phyloP scores from a whole-genome alignment of 1,140 invertebrate species.

The Frieseomelitta varia region DNA sequence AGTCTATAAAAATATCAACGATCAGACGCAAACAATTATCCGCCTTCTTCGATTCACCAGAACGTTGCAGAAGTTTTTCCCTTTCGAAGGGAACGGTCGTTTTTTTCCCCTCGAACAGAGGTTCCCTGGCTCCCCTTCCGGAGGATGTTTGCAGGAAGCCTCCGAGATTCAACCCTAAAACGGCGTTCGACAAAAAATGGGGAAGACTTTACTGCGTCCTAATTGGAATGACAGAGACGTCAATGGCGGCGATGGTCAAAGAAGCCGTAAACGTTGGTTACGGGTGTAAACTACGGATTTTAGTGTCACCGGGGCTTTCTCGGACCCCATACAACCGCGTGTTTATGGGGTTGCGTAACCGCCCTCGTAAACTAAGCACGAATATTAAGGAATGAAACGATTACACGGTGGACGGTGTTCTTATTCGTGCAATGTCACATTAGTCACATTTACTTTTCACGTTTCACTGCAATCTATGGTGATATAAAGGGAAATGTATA shows the following conservation, averaged over 20 bases:
- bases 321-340: slow-evolving; percentile 64
- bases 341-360: slow-evolving; percentile 77
- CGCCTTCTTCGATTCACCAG: neutral
- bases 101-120: neutral
- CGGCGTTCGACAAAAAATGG: slow-evolving; percentile 50
- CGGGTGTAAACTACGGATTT: slow-evolving; percentile 80
- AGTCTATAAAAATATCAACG: neutral
- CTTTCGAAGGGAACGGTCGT: neutral
- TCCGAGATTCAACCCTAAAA: slow-evolving; percentile 67
- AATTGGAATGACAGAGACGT: slow-evolving; percentile 81
- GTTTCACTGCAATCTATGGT: neutral
- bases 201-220: slow-evolving; percentile 76
- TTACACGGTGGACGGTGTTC: neutral
- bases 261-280: slow-evolving; percentile 74
- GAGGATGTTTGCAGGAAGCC: slow-evolving; percentile 57
- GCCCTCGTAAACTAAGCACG: slow-evolving; percentile 72
- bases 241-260: slow-evolving; percentile 77
- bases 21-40: slow-evolving; percentile 16
- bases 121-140: slow-evolving; percentile 7
- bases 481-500: neutral
- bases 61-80: slow-evolving; percentile 11
- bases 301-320: slow-evolving; percentile 78
- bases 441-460: neutral
- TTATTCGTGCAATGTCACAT: no score
- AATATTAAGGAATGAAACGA: slow-evolving; percentile 34